A percentile compares a stretch with the other conserved stretches of the same genome.
Evolutionary conservation across 2,113 vertebrate genomes (phyloP).

Genomic region (Paramisgurnus dabryanus): DNA sequence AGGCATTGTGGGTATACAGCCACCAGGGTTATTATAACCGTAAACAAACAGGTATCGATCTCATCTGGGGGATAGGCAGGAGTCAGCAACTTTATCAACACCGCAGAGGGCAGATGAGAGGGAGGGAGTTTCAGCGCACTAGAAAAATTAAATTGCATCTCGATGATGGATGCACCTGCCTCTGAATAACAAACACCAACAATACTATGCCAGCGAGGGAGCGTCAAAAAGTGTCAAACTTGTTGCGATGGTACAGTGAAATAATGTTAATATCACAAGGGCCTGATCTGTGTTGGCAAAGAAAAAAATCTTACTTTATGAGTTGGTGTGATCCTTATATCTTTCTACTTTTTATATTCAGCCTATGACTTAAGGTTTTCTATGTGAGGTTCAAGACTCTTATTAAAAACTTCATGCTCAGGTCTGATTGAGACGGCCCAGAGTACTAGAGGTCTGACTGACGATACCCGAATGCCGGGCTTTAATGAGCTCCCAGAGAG

Average conservation of each 20-base stretch:
- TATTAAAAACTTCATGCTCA: constrained; percentile 64
- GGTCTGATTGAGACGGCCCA: constrained; percentile 61
- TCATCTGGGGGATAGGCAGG: constrained; percentile 67
- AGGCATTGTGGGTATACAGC: constrained; percentile 45
- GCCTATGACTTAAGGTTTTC: neutral
- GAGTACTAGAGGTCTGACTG: constrained; percentile 58
- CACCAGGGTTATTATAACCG: constrained; percentile 66
- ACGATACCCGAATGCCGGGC: constrained; percentile 59
- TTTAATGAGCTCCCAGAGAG: constrained; percentile 75
- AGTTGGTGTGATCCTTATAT: neutral
- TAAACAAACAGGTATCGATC: constrained; percentile 75
- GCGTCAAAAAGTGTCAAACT: neutral
- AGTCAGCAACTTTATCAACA: constrained; percentile 80
- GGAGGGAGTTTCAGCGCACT: constrained; percentile 56
- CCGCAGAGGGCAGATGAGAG: constrained; percentile 48
- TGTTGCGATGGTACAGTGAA: neutral
- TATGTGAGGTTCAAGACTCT: neutral
- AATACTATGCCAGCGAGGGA: constrained; percentile 42
- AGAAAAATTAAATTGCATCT: constrained; percentile 76
- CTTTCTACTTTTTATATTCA: constrained; percentile 10
- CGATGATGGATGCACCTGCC: constrained; percentile 80
- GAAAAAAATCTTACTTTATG: neutral
- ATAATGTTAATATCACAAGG: neutral
- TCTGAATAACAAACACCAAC: constrained; percentile 68
- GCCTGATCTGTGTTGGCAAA: neutral